These are phyloP conservation scores for Mus musculus DNA, from an alignment of 2,113 vertebrate species.

Conservation along the genomic window GRCm39 chr10:37591001-37591500, in stretches of 20 bases:
- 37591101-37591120: background rate
- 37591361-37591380: background rate
- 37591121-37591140: background rate
- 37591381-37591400: background rate
- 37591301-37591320: constrained; percentile 2
- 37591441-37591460: background rate
- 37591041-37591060: background rate
- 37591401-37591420: background rate
- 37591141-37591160: background rate
- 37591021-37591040: background rate
- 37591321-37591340: background rate
- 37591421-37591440: background rate
- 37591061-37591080: background rate
- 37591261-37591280: background rate
- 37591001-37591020: background rate
- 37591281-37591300: constrained; percentile 7
- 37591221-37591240: background rate
- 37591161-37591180: background rate
- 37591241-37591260: background rate
- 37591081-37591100: background rate
- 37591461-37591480: background rate
- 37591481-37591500: background rate
- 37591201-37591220: background rate
- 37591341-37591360: constrained; percentile 15
- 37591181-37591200: background rate